Evolutionary conservation across 2,797 vertebrate species (phyloP), one percentile per base, ranked within the genome.

Genomic region (Siniperca obscura): DNA sequence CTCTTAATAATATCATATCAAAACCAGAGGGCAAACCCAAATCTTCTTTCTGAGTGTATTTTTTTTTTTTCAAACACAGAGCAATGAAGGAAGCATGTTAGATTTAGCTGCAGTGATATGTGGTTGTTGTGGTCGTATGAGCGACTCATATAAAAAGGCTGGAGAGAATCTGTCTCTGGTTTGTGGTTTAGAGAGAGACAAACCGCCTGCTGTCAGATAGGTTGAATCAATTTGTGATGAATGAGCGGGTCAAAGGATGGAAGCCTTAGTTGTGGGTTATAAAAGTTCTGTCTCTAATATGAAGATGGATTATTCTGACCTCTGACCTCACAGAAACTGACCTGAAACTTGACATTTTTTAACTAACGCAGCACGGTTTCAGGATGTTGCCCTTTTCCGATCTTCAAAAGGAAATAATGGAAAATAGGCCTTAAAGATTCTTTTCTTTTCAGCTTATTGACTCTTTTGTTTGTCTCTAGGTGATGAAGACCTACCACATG

Each of bases 401-500:
- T 56, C 27, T 40, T 60, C 4, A 25, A 4, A 50, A 73, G 16
- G 34, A 46, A 62, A n/a, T 27, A 0, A 25, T 38, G 36, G 42
- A 57, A 62, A 53, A 46, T 1, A 1, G 12, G 48, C 5, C 11
- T n/a, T n/a, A n/a, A 34, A 17, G 27, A n/a, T 21, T 17, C 0
- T 10, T 70, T 65, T 50, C 11, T 78, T 38, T 60, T 30, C 21
- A 25, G 70, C 64, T 56, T 27, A n/a, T 59, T 30, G 3, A 36
- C 11, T 1, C 10, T 64, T 40, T 52, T 78, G 34, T 76, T 42
- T 55, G n/a, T 19, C 40, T 71, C 9, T 92, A 99, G 98, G 98
- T 99, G 92, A 99, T 99, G 98, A 99, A 99, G 94, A 99, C 98
- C 8, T 99, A 99, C 93, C 98, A 99, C 90, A 99, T 99, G 98